phyloP scores from a whole-genome alignment of 2,888 invertebrate species.

The Drosophila subquinaria region DNA sequence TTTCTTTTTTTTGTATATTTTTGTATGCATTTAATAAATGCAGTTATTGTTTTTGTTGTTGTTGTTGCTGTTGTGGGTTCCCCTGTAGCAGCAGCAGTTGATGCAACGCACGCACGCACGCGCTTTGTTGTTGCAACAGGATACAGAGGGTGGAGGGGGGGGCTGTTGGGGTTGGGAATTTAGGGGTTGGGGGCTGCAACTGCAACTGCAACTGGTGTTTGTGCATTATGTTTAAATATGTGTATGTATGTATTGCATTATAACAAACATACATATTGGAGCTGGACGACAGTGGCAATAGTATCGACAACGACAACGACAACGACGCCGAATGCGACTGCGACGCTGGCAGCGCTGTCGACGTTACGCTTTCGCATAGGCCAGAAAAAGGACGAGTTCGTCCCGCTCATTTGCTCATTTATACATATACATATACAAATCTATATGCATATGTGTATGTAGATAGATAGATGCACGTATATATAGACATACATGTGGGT shows the following conservation, averaged over 20 bases:
- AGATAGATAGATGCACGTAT: constrained; percentile 24
- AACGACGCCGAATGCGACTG: constrained; percentile 1
- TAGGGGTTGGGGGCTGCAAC: constrained; percentile 14
- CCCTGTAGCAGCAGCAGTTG: constrained; percentile 14
- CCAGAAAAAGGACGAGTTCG: constrained; percentile 77
- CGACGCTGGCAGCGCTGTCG: constrained; percentile 28
- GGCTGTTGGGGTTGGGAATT: neutral
- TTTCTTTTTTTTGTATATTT: neutral
- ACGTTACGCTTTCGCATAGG: constrained; percentile 64
- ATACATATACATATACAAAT: constrained; percentile 11
- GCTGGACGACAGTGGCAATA: constrained; percentile 14
- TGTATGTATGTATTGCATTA: constrained; percentile 23
- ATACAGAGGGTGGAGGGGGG: neutral
- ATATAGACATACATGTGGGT: neutral
- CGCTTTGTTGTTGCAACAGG: constrained; percentile 19
- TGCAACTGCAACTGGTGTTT: constrained; percentile 81
- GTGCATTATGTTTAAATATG: constrained; percentile 65
- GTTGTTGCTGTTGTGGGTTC: constrained; percentile 13
- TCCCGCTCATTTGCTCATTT: constrained; percentile 70
- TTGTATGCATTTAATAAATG: constrained; percentile 31
- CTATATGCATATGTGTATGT: constrained; percentile 5
- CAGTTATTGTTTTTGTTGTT: neutral
- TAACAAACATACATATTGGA: constrained; percentile 41
- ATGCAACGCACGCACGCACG: constrained; percentile 42
- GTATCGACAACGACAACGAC: neutral